These are phyloP conservation scores for Pangasius djambal DNA, from an alignment of 2,797 vertebrate species.

Conservation along the genomic window DNA sequence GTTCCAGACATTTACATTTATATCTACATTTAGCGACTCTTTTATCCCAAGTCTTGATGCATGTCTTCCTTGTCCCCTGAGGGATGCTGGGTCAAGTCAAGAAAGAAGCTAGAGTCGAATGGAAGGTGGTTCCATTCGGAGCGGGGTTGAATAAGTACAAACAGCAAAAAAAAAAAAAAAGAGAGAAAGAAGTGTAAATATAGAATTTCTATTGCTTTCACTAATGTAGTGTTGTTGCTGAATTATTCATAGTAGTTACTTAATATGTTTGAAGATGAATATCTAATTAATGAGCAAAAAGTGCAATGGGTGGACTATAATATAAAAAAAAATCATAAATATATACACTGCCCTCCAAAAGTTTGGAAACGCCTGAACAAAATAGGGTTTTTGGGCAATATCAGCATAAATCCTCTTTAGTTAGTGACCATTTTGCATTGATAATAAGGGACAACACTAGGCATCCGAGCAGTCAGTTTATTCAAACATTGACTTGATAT, in stretches of 20 bases:
- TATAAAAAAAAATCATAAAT: neutral
- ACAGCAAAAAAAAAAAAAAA: neutral
- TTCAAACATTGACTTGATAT: no score
- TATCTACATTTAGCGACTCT: neutral
- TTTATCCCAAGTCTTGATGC: neutral
- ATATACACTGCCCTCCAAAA: no score
- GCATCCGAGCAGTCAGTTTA: no score
- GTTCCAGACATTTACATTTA: neutral
- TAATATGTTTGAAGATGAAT: neutral
- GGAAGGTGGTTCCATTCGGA: neutral
- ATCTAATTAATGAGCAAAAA: neutral
- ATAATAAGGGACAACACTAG: no score
- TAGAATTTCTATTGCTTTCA: neutral
- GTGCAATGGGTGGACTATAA: neutral
- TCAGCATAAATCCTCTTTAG: no score
- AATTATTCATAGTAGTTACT: neutral
- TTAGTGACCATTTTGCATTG: no score
- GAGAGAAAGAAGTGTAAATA: neutral
- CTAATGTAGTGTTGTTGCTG: neutral
- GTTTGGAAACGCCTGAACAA: no score
- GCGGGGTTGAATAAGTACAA: neutral
- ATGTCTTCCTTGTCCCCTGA: neutral
- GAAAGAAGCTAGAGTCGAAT: no score
- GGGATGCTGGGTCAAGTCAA: neutral
- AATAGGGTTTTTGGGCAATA: no score